phyloP scores from a whole-genome alignment of 2,113 vertebrate genomes.

The Pungitius pungitius region DNA sequence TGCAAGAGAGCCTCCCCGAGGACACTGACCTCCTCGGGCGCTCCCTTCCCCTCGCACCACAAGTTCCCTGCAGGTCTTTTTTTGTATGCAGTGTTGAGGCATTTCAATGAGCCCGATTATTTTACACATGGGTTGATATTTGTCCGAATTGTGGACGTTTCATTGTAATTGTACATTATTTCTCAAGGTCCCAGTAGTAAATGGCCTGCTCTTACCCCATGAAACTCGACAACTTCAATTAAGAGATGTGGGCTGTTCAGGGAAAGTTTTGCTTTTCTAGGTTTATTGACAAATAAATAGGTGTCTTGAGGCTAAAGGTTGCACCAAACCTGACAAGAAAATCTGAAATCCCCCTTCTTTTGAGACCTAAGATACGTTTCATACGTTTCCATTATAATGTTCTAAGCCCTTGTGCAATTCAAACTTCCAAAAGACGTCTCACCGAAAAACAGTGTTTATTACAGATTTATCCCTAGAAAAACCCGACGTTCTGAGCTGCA shows the following conservation, averaged over 20 bases:
- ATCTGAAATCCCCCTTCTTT: background rate
- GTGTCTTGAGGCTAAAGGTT: background rate
- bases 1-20: conserved; percentile 1
- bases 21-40: background rate
- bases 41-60: background rate
- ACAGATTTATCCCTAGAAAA: background rate
- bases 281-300: background rate
- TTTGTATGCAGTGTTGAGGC: background rate
- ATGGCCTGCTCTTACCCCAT: background rate
- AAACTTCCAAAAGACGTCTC: background rate
- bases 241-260: background rate
- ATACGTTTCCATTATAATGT: background rate
- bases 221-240: background rate
- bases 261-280: background rate
- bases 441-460: background rate
- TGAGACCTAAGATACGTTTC: background rate
- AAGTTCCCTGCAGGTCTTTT: too few relatives aligned
- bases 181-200: background rate
- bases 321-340: background rate
- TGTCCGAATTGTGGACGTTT: background rate
- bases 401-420: background rate
- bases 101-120: background rate
- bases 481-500: background rate
- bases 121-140: background rate
- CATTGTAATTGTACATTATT: too few relatives aligned